Evolutionary conservation across 2,113 vertebrate species (phyloP).

Genomic region (Apeltes quadracus): DNA sequence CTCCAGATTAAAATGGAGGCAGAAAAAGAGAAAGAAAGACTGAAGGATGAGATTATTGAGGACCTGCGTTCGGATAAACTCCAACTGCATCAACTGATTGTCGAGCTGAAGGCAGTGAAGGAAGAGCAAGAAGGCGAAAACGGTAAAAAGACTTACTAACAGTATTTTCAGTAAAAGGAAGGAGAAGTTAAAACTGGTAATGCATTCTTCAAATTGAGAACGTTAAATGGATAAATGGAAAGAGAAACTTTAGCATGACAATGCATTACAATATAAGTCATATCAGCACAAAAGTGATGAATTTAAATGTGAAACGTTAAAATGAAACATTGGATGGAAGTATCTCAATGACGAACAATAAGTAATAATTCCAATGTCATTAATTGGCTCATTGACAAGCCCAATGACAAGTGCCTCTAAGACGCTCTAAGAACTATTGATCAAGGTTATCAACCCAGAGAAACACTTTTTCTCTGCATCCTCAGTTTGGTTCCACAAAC

Average conservation of each 20-base stretch:
- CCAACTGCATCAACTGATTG: constrained; percentile 14
- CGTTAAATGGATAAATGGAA: too few species aligned
- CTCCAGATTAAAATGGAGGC: constrained; percentile 31
- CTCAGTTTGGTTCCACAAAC: background rate
- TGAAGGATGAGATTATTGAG: constrained; percentile 21
- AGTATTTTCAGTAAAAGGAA: too few species aligned
- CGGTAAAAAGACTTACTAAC: background rate
- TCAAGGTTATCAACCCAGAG: background rate
- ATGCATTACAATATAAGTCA: background rate
- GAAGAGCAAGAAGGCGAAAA: background rate
- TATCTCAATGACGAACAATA: too few species aligned
- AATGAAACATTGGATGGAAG: too few species aligned
- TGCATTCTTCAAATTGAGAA: too few species aligned
- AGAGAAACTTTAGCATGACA: background rate
- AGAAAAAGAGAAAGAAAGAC: constrained; percentile 11
- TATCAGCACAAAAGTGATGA: background rate
- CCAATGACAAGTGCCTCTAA: too few species aligned
- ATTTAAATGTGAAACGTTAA: background rate
- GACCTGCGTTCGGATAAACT: constrained; percentile 30
- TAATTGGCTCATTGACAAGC: too few species aligned
- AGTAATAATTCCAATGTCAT: too few species aligned
- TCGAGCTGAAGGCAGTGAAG: background rate
- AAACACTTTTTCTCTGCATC: background rate
- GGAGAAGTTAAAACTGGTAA: too few species aligned
- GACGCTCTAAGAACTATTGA: too few species aligned